These are phyloP conservation scores for Aphis craccivora DNA, from an alignment of 1,140 invertebrate species.

Conservation along the genomic window DNA sequence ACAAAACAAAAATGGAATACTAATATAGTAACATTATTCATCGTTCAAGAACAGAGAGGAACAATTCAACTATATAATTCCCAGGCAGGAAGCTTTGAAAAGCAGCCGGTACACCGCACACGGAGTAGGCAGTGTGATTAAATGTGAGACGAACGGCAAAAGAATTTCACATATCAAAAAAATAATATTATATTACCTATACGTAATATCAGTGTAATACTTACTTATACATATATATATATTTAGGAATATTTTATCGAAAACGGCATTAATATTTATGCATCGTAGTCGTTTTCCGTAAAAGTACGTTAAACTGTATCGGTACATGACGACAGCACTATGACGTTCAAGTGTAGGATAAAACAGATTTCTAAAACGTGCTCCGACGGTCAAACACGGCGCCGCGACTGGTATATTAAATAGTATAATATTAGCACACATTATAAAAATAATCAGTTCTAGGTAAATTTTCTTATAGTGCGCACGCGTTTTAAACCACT, in stretches of 20 bases:
- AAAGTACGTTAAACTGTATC: constrained; percentile 6
- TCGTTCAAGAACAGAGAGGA: background rate
- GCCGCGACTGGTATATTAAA: no score
- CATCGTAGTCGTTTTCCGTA: background rate
- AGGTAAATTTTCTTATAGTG: background rate
- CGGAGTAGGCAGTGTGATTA: background rate
- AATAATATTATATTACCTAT: background rate
- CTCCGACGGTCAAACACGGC: background rate
- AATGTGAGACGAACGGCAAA: background rate
- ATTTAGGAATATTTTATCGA: background rate
- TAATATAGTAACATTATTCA: background rate
- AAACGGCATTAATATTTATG: constrained; percentile 28
- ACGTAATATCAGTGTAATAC: background rate
- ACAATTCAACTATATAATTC: background rate
- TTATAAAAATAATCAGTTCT: background rate
- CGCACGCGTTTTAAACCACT: background rate
- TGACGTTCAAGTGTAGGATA: background rate
- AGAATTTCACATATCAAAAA: background rate
- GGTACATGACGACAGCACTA: background rate
- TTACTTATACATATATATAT: background rate
- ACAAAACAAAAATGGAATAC: constrained; percentile 14
- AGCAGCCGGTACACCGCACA: background rate
- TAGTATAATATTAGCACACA: no score
- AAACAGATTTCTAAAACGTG: background rate
- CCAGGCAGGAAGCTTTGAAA: background rate